Evolutionary conservation across 2,888 invertebrate species (phyloP).

Genomic region (Amblyteles armatorius): DNA sequence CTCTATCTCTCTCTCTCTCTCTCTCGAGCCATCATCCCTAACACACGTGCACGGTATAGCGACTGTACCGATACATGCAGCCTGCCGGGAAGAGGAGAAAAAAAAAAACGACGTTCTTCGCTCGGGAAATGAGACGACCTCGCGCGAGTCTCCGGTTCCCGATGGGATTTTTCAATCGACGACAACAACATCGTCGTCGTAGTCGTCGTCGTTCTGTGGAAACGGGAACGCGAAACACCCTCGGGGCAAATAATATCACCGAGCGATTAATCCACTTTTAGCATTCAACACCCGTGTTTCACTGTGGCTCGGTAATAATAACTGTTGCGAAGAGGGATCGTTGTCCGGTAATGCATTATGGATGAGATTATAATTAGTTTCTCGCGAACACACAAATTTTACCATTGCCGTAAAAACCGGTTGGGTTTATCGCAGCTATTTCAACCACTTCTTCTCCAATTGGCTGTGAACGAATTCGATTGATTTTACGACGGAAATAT

Average conservation of each 20-base stretch:
- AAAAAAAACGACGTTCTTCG: constrained; percentile 23
- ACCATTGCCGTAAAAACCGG: no score
- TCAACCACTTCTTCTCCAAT: no score
- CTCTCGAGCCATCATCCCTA: constrained; percentile 25
- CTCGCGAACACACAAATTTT: not conserved
- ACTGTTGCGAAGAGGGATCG: not conserved
- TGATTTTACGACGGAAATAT: not conserved
- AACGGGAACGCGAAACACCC: constrained; percentile 17
- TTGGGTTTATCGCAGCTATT: no score
- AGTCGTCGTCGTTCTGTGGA: constrained; percentile 7
- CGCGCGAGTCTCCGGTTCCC: constrained; percentile 20
- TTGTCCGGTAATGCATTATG: not conserved
- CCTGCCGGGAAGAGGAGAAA: not conserved
- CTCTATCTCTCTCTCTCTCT: constrained; percentile 29
- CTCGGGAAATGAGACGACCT: constrained; percentile 48
- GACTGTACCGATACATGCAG: not conserved
- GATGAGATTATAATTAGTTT: not conserved
- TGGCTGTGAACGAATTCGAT: not conserved
- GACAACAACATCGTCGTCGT: not conserved
- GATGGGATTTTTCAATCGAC: constrained; percentile 35
- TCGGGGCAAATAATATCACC: not conserved
- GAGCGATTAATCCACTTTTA: constrained; percentile 27
- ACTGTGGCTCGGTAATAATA: not conserved
- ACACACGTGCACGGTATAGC: not conserved
- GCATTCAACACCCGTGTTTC: not conserved